phyloP scores from a whole-genome alignment of 2,113 vertebrate genomes.

The Daboia siamensis region DNA sequence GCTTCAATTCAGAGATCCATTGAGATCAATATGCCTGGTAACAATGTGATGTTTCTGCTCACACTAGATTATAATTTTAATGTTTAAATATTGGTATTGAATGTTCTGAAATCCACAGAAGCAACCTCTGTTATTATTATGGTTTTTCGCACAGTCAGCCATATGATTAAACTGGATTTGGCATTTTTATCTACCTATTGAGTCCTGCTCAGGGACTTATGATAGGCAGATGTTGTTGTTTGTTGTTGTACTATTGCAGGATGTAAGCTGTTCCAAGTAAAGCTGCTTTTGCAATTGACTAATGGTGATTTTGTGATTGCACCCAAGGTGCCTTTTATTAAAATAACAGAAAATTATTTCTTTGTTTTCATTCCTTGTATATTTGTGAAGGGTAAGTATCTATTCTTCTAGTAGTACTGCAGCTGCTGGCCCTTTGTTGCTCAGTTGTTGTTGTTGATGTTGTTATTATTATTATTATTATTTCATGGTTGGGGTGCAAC shows the following conservation, averaged over 20 bases:
- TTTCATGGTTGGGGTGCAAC: neutral
- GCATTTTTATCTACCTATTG: neutral
- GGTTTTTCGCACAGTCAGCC: neutral
- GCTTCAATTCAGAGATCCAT: conserved; percentile 26
- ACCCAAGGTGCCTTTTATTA: neutral
- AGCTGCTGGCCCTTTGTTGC: neutral
- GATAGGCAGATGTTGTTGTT: neutral
- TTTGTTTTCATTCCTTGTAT: neutral
- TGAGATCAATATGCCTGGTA: neutral
- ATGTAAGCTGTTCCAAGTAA: neutral
- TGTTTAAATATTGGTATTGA: conserved; percentile 24
- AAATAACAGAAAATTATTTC: neutral
- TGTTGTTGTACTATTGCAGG: neutral
- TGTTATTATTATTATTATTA: neutral
- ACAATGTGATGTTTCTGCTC: conserved; percentile 14
- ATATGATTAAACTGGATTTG: neutral
- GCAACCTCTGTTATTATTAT: neutral
- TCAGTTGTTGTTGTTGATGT: neutral
- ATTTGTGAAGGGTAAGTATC: neutral
- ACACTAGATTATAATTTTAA: conserved; percentile 23
- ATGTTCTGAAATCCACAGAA: conserved; percentile 10
- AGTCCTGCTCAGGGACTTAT: neutral
- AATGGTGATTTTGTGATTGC: neutral
- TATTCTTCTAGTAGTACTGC: neutral
- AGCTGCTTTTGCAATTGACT: neutral